These are phyloP conservation scores for Acestrorhynchus altus DNA, from an alignment of 2,797 vertebrate genomes.

Conservation along the genomic window DNA sequence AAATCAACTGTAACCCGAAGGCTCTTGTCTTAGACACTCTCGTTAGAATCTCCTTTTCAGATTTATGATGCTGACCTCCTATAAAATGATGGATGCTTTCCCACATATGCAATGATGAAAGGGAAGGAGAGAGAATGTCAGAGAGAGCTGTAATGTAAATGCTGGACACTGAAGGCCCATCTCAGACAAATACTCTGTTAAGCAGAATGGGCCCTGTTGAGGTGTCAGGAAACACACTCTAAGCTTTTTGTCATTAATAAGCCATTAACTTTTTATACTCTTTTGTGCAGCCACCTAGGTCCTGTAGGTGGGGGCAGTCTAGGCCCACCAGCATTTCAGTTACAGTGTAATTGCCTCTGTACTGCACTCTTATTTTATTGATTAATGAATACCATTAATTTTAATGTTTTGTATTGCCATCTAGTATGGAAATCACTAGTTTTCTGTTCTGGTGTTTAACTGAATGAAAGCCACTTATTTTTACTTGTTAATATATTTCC, in stretches of 20 bases:
- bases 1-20: constrained; percentile 68
- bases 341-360: background rate
- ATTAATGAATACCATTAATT: no score
- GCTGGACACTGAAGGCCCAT: constrained; percentile 62
- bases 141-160: constrained; percentile 70
- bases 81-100: constrained; percentile 72
- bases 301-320: constrained; percentile 7
- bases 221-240: constrained; percentile 48
- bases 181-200: constrained; percentile 67
- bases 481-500: no score
- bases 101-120: constrained; percentile 44
- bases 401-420: background rate
- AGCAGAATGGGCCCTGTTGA: constrained; percentile 52
- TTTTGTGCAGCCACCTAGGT: constrained; percentile 3
- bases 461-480: no score
- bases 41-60: constrained; percentile 54
- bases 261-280: constrained; percentile 42
- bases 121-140: constrained; percentile 40
- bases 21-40: constrained; percentile 51
- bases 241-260: constrained; percentile 56
- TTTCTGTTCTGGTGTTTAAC: no score
- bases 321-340: constrained; percentile 1
- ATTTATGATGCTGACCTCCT: constrained; percentile 73
- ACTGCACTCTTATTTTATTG: background rate
- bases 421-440: no score